Base-by-base conservation (phyloP, 2,888 invertebrate genomes). In the Muschampia plurimacula region DNA sequence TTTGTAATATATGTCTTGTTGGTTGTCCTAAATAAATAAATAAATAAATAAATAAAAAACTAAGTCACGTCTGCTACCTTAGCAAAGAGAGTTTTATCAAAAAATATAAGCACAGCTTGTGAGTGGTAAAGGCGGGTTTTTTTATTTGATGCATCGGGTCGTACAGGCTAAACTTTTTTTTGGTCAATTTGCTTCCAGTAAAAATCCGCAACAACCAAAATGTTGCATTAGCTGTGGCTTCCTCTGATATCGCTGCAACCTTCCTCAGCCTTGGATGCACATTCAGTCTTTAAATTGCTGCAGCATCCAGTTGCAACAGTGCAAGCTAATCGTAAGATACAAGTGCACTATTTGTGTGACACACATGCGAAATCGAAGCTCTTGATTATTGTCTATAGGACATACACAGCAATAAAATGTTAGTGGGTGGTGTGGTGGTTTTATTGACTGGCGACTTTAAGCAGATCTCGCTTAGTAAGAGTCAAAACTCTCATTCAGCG, bases 301-400 rank as follows among this genome's bases (percentile, higher is more conserved):
- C 10, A 77, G 77, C 66, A 49, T 62, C 32, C 67, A 78, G 0
- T 75, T 81, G 70, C 76, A 75, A 64, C 73, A 80, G 32, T 78
- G 77, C 46, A 74, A 41, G 6, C 6, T 78, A 55, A 75, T 81
- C 5, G 77, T 80, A 10, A 81, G 80, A 77, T 79, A 80, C 49
- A 79, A 82, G 67, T 78, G 81, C 73, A 80, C 80, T 10, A 74
- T 22, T 22, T 22, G 22, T 77, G 76, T 73, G 77, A 41, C 75
- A 75, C 67, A 77, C 76, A 65, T 62, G 73, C 59, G 75, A 74
- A 22, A 69, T 77, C n/a, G 75, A 77, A 41, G 76, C 77, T 22
- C 71, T 78, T 46, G 60, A 75, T 73, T 65, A 75, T 15, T 63
- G 63, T 36, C 63, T 78, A 57, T 71, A 76, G 67, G 75, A 79